Evolutionary conservation across 2,888 invertebrate genomes (phyloP), one percentile per base, ranked within the genome.

Genomic region (Epirrhoe alternata): DNA sequence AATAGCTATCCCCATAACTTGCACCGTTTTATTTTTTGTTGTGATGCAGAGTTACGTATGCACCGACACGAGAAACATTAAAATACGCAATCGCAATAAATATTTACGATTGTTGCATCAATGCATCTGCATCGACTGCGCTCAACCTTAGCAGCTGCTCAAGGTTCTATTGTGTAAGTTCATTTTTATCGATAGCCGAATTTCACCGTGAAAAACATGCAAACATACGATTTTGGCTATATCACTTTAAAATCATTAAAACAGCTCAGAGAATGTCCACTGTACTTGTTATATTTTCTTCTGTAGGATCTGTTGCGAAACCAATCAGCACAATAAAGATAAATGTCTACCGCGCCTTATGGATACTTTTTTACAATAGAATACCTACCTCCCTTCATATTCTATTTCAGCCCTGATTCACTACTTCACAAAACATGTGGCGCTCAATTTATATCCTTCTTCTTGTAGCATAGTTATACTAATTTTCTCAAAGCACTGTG

Each of bases 51-150:
- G 53, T 57, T 30, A 45, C 33, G 56, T 12, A 17, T 16, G 1
- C 49, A 53, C 38, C 38, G 38, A 42, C 58, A 63, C 59, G 59
- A 56, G 66, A 55, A 63, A 5, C 66, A 47, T 67, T 42, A 54
- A 54, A 47, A 52, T 55, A 54, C 62, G 59, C 33, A 62, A 55
- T 33, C 33, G 38, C 58, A 12, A 66, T 66, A 58, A 58, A 66
- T 14, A 7, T 63, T 63, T 63, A 67, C 55, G 66, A 58, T 45
- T 45, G 14, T 45, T 16, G 24, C 59, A 42, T 30, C 30, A 14
- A 31, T 16, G 24, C 59, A 42, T 30, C 30, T 14, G 30, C 17
- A 31, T 33, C 45, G 7, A 45, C 38, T 12, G 38, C 38, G 12
- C 38, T 47, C 14, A 12, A 4, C 12, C 45, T 24, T 12, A 45